Conservation (phyloP, 1,140 invertebrate species). For the Panagrolaimus sp. region DNA sequence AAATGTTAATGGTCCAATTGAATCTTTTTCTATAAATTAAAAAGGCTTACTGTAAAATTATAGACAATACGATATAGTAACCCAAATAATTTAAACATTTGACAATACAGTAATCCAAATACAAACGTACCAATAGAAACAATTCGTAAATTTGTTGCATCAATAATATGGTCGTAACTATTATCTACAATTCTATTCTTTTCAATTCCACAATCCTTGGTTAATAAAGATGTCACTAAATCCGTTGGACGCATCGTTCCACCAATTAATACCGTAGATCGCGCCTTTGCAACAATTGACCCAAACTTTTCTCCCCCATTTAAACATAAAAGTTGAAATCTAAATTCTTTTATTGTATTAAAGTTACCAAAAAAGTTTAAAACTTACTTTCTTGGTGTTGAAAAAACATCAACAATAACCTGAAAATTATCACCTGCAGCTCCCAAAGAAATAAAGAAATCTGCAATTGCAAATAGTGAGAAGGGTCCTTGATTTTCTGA, state of each 20-base stretch:
- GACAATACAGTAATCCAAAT: no score
- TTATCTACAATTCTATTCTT: conserved; percentile 71
- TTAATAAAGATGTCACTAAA: conserved; percentile 45
- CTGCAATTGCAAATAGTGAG: neutral
- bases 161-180: conserved; percentile 69
- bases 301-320: conserved; percentile 68
- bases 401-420: neutral
- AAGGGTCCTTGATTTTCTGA: neutral
- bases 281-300: conserved; percentile 70
- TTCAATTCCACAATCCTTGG: conserved; percentile 62
- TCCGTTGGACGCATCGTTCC: conserved; percentile 89
- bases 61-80: conserved; percentile 19
- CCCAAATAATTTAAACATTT: neutral
- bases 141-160: conserved; percentile 64
- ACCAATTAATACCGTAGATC: conserved; percentile 76
- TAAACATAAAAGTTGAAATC: neutral
- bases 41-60: neutral
- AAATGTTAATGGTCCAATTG: neutral
- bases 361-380: conserved; percentile 66
- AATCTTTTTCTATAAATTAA: conserved; percentile 25
- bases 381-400: neutral
- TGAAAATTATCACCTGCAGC: neutral
- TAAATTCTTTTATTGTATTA: neutral
- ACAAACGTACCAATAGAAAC: conserved; percentile 67
- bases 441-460: neutral